phyloP scores from a whole-genome alignment of 2,888 invertebrate genomes.

The Agriopis leucophaearia region DNA sequence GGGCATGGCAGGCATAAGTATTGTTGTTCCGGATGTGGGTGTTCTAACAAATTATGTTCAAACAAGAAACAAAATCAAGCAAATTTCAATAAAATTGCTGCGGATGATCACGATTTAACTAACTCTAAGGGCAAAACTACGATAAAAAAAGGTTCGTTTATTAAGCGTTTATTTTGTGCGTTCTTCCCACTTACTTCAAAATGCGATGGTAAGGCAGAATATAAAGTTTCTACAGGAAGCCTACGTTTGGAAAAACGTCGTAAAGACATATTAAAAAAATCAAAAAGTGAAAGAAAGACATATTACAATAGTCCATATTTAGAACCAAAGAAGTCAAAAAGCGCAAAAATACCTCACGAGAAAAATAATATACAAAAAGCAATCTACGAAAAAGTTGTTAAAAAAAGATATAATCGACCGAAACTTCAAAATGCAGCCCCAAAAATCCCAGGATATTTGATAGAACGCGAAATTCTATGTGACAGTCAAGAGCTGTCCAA shows the following conservation, averaged over 20 bases:
- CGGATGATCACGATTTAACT: conserved; percentile 2
- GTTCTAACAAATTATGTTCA: background rate
- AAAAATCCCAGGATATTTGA: background rate
- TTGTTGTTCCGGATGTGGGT: background rate
- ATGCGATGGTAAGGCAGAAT: background rate
- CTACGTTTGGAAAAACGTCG: background rate
- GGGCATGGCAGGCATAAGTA: background rate
- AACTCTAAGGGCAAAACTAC: background rate
- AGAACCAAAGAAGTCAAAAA: conserved; percentile 10
- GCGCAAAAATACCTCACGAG: background rate
- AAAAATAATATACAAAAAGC: background rate
- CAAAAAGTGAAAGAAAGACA: conserved; percentile 10
- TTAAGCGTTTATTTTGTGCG: background rate
- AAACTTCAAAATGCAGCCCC: background rate
- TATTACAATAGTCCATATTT: background rate
- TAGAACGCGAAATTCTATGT: conserved; percentile 4
- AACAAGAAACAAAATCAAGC: conserved; percentile 1
- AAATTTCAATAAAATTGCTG: background rate
- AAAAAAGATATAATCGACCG: background rate
- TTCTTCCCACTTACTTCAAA: background rate
- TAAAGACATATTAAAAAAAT: conserved; percentile 11
- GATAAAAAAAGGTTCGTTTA: background rate
- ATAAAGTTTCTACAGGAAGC: background rate
- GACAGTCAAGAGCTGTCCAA: background rate
- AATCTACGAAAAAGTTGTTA: background rate